Conservation (phyloP, 2,888 invertebrate genomes). For the Drosophila diplacantha region DNA sequence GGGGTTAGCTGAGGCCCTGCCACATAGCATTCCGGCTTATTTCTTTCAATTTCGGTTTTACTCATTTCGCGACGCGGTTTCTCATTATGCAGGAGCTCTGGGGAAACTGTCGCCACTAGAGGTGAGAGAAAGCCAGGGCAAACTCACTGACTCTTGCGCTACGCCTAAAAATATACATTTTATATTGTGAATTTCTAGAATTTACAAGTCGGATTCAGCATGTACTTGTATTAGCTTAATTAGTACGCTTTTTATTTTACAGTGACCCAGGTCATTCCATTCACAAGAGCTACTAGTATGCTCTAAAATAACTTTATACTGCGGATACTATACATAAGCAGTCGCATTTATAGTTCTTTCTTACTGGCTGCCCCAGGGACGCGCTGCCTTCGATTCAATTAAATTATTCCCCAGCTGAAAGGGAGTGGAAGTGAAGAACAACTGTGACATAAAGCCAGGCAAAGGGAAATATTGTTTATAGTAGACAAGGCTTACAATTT, state of each 20-base stretch:
- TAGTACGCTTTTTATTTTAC: neutral
- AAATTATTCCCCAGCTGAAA: neutral
- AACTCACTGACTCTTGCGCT: no score
- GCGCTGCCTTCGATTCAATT: neutral
- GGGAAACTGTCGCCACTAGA: neutral
- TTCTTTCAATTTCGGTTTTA: conserved; percentile 46
- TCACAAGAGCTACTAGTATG: no score
- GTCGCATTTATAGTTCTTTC: neutral
- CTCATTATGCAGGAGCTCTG: conserved; percentile 54
- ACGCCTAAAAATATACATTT: neutral
- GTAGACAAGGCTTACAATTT: neutral
- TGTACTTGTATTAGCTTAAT: neutral
- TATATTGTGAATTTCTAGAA: neutral
- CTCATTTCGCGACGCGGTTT: conserved; percentile 52
- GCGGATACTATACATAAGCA: neutral
- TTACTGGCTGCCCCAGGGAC: neutral
- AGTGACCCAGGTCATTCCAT: no score
- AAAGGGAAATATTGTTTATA: neutral
- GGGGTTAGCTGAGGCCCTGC: conserved; percentile 14
- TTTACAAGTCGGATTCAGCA: neutral
- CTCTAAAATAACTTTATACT: neutral
- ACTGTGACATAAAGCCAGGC: neutral
- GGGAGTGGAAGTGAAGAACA: neutral
- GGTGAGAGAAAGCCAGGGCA: neutral
- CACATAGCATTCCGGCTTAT: conserved; percentile 44